A percentile compares a stretch with the other conserved stretches of the same genome.
Evolutionary conservation across 2,113 vertebrate species (phyloP).

Genomic region (human (Homo sapiens)): GRCh38 chr5:9337001-9337500

Average conservation of each 20-base stretch:
- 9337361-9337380: fast-evolving
- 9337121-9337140: fast-evolving
- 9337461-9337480: not conserved
- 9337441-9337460: not conserved
- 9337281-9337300: not conserved
- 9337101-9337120: not conserved
- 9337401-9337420: not conserved
- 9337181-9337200: not conserved
- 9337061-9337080: not conserved
- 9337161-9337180: not conserved
- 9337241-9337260: fast-evolving
- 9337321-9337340: not conserved
- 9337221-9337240: not conserved
- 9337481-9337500: not conserved
- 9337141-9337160: not conserved
- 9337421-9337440: not conserved
- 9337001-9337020: fast-evolving
- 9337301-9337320: not conserved
- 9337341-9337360: not conserved
- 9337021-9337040: not conserved
- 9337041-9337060: not conserved
- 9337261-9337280: not conserved
- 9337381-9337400: not conserved
- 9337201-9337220: not conserved
- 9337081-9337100: fast-evolving